These are phyloP conservation scores for Sphaeramia orbicularis DNA, from an alignment of 2,797 vertebrate genomes.

Conservation along the genomic window DNA sequence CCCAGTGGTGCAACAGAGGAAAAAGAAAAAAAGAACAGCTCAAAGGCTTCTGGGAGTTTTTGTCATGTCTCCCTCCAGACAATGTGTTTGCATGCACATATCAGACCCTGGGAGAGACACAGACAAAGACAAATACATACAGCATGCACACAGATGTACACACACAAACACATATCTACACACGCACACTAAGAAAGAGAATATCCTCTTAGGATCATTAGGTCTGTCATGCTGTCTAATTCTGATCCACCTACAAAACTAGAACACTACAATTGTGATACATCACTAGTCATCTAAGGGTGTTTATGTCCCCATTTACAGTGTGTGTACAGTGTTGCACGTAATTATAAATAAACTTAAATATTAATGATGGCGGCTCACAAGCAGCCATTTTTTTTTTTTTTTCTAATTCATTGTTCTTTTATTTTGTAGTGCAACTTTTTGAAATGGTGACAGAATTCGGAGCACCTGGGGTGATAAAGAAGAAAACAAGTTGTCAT, in stretches of 20 bases:
- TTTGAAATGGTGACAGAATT: slow-evolving; percentile 80
- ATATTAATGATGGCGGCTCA: slow-evolving; percentile 78
- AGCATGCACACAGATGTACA: slow-evolving; percentile 68
- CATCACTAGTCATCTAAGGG: slow-evolving; percentile 72
- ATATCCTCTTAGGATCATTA: slow-evolving; percentile 82
- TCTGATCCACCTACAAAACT: slow-evolving; percentile 84
- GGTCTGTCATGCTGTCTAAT: slow-evolving; percentile 83
- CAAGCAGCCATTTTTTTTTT: slow-evolving; percentile 61
- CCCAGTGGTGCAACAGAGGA: slow-evolving; percentile 81
- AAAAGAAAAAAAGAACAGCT: slow-evolving; percentile 76
- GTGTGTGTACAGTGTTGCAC: slow-evolving; percentile 69
- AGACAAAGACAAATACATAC: slow-evolving; percentile 83
- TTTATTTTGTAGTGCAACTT: slow-evolving; percentile 77
- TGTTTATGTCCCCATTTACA: slow-evolving; percentile 76
- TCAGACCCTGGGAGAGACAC: slow-evolving; percentile 83
- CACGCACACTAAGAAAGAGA: slow-evolving; percentile 58
- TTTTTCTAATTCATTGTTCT: slow-evolving; percentile 68
- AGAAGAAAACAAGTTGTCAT: slow-evolving; percentile 84
- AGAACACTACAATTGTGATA: slow-evolving; percentile 76
- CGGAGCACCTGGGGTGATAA: slow-evolving; percentile 82
- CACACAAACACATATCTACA: slow-evolving; percentile 45
- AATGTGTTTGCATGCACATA: slow-evolving; percentile 86
- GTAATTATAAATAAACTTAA: slow-evolving; percentile 82
- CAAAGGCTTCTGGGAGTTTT: slow-evolving; percentile 88
- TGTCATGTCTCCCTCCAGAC: slow-evolving; percentile 88